A percentile compares a stretch with the other conserved stretches of the same genome.
Conservation (phyloP, 2,113 vertebrate genomes). For the Zosterops borbonicus region DNA sequence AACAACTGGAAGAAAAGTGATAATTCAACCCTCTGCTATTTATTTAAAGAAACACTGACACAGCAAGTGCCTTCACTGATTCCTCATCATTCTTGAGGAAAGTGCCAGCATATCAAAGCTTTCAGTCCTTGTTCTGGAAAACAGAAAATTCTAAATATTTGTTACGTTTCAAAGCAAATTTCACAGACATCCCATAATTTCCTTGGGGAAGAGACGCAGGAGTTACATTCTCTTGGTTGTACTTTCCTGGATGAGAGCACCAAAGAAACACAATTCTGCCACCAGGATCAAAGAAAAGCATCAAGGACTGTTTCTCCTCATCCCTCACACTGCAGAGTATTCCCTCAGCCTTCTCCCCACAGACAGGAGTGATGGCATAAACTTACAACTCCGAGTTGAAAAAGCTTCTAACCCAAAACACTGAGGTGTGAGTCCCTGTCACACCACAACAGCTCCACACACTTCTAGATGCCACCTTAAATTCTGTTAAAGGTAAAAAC, state of each 20-base stretch:
- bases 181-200: neutral
- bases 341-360: neutral
- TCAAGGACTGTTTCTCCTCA: neutral
- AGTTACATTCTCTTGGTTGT: neutral
- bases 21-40: neutral
- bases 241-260: neutral
- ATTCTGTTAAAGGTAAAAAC: neutral
- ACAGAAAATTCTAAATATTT: neutral
- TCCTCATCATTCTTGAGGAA: neutral
- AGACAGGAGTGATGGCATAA: neutral
- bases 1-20: neutral
- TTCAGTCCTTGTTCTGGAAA: neutral
- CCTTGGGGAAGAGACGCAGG: neutral
- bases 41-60: neutral
- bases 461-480: neutral
- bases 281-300: neutral
- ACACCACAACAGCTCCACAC: neutral
- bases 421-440: neutral
- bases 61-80: neutral
- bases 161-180: neutral
- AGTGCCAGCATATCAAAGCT: neutral
- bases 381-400: rapidly evolving
- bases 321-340: neutral
- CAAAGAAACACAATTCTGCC: neutral
- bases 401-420: neutral